Evolutionary conservation across 2,888 invertebrate species (phyloP).

Genomic region (Eurois occulta): DNA sequence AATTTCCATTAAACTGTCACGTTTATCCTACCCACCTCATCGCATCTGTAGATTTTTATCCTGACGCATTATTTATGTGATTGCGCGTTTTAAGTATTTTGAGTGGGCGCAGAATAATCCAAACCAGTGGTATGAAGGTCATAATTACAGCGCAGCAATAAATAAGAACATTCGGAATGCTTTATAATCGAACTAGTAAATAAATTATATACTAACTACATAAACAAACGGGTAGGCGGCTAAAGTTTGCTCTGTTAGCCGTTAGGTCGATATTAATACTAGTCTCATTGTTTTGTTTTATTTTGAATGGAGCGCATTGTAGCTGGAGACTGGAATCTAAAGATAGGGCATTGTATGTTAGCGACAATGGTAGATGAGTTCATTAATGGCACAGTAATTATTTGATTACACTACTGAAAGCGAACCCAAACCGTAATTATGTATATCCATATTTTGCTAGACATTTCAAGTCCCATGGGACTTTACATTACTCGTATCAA

Average conservation of each 20-base stretch:
- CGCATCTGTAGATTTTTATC: constrained; percentile 63
- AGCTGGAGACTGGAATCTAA: not conserved
- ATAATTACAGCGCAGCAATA: constrained; percentile 72
- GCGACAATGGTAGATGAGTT: not conserved
- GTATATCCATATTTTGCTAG: not conserved
- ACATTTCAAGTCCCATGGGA: not conserved
- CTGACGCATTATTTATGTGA: constrained; percentile 67
- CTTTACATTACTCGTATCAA: too few species aligned
- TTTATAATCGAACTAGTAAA: constrained; percentile 63
- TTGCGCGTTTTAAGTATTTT: constrained; percentile 64
- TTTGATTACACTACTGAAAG: not conserved
- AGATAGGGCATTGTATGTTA: not conserved
- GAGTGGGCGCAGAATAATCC: constrained; percentile 73
- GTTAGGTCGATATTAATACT: not conserved
- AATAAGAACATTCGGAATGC: constrained; percentile 68
- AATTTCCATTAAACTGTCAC: constrained; percentile 42
- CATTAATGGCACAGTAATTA: not conserved
- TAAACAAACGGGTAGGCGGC: constrained; percentile 57
- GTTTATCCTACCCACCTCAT: constrained; percentile 34
- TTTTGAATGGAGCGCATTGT: not conserved
- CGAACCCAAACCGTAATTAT: not conserved
- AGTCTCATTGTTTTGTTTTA: not conserved
- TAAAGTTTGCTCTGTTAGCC: constrained; percentile 6
- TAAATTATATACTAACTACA: constrained; percentile 60
- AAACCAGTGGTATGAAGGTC: constrained; percentile 72